Evolutionary conservation across 2,797 vertebrate species (phyloP), one percentile per base, ranked within the genome.

Genomic region (Gambusia yucatana): DNA sequence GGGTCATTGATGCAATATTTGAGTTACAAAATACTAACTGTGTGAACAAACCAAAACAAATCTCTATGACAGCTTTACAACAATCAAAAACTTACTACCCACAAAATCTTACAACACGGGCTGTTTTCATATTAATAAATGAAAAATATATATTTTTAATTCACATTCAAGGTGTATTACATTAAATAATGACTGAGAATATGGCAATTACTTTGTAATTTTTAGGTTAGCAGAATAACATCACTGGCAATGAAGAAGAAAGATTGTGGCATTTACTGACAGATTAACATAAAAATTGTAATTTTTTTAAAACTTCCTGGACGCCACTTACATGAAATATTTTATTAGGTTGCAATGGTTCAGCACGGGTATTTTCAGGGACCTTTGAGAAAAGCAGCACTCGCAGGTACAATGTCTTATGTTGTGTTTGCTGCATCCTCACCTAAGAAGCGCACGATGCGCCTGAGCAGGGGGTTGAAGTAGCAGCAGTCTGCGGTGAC

Each of bases 401-500:
- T 48, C 25, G 33, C 39, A 13, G 69, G 9, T 13, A 25, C 9
- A 41, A 69, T n/a, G 1, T n/a, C 25, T 43, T 69, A n/a, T 2
- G 39, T 14, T 69, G 22, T 44, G 25, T 44, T 69, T 70, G 67
- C 20, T 22, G 41, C 43, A 46, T 17, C 75, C 61, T 91, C 90
- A 98, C 97, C 97, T 70, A 97, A 90, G 87, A 98, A 97, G 78
- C 97, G 96, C 28, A 97, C 94, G 13, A 97, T 94, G 80, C 97
- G 96, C 44, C 97, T 94, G 71, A 98, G 95, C 0, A 97, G 93
- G 36, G 97, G 96, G 81, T 96, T 97, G 92, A 97, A 97, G 90
- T 96, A 97, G 90, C 97, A 98, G 94, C 97, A 97, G 86, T 97
- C 96, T 61, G 96, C 97, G 0, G 97, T 97, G 71, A 97, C 92